Percentiles rank a stretch among this genome's conserved stretches.
Evolutionary conservation across 2,113 vertebrate genomes (phyloP).

Genomic region (Phodopus roborovskii): DNA sequence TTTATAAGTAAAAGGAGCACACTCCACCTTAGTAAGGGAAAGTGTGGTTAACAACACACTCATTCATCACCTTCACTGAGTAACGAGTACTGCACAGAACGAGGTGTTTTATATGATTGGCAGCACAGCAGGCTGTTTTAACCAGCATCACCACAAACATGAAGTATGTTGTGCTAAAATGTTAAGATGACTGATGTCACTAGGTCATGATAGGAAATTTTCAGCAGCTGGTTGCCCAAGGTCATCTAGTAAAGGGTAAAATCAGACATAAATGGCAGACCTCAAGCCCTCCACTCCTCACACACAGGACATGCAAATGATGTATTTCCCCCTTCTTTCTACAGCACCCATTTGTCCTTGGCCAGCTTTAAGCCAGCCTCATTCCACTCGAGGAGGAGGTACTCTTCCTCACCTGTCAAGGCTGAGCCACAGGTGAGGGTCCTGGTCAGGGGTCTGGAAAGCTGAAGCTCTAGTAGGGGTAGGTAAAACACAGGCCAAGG

Average conservation of each 20-base stretch:
- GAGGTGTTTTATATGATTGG: too few species aligned
- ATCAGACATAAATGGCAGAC: not conserved
- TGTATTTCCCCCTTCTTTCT: not conserved
- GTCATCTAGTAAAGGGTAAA: not conserved
- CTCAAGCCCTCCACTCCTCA: not conserved
- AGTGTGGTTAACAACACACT: not conserved
- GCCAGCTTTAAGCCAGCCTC: not conserved
- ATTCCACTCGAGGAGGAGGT: not conserved
- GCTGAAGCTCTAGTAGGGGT: not conserved
- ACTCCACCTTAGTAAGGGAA: not conserved
- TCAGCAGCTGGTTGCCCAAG: not conserved
- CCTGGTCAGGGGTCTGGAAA: not conserved
- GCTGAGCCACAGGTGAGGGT: not conserved
- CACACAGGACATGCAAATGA: accelerated
- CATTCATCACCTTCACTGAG: not conserved
- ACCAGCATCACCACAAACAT: not conserved
- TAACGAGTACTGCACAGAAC: not conserved
- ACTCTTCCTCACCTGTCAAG: not conserved
- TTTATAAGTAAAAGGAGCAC: not conserved
- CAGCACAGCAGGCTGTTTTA: not conserved
- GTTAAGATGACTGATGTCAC: not conserved
- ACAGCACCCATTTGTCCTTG: not conserved
- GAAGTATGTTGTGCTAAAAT: not conserved
- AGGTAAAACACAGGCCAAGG: accelerated
- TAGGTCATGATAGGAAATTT: not conserved